Evolutionary conservation across 1,140 invertebrate species (phyloP), one percentile per base, ranked within the genome.

Genomic region (Saccostrea echinata): DNA sequence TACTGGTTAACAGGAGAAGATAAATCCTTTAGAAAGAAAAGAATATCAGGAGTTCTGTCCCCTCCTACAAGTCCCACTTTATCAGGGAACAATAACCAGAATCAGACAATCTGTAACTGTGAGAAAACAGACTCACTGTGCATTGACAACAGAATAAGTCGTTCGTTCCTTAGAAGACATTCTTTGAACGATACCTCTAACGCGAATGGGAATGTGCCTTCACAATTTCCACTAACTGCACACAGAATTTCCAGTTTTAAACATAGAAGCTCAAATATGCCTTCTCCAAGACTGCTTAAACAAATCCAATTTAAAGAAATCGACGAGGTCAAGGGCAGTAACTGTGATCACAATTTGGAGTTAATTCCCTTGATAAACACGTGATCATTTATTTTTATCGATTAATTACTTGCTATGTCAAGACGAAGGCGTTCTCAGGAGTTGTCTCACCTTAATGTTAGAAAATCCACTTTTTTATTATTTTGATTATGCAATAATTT

Each of bases 1-100:
- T 98, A 97, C 94, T 99, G 98, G 97, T 93, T 99, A 43, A 94
- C 97, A 13, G 97, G 97, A 0, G 97, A 98, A 93, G 97, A 98
- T 86, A 89, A 88, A 35, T 43, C 85, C n/a, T 88, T 86, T 87
- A 76, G 91, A 8, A 18, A 84, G n/a, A 87, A 85, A 27, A 86
- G 92, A 16, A 86, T 92, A 30, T 91, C 86, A 33, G 27, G 84
- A 11, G 57, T 68, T 68, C 21, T 61, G 76, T 82, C 24, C 33
- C 64, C 51, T 16, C 83, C 89, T 51, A 84, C 84, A 24, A 53
- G 43, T 76, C 68, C 84, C 55, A 27, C 82, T 51, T 27, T 86
- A 80, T 84, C 64, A 53, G 55, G 90, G 35, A 89, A 89, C 35
- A 90, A 88, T n/a, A 88, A 90, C 81, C 81, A 83, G 43, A 52